Base-by-base conservation (phyloP, 2,797 vertebrate genomes). In the Lerista edwardsae region DNA sequence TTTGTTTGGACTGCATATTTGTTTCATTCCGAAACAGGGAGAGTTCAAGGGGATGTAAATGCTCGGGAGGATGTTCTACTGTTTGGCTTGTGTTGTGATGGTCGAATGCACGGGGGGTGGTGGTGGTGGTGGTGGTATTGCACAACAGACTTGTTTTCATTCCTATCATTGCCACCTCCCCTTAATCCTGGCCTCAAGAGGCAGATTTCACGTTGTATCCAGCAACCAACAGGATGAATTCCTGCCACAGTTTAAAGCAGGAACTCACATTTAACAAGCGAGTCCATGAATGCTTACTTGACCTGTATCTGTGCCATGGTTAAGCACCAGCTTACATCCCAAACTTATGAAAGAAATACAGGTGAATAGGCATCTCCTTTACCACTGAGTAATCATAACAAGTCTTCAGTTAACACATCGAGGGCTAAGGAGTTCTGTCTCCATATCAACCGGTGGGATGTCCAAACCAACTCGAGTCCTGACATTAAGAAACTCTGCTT, bases 1-100 rank as follows among this genome's bases (percentile, higher is more conserved):
- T 76, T 91, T 86, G 86, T 82, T 88, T 85, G 90, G 75, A 83
- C 89, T 82, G 73, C 0, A 17, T 47, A 82, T 90, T 94, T 92
- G 82, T 89, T 94, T 93, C 83, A 79, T 72, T 77, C 41, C 69
- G 79, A 91, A 90, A 77, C 36, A 75, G 71, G 77, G 81, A 90
- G 7, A 84, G 85, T 72, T 86, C 87, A 92, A 91, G 88, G 71
- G 88, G 83, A 85, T 15, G 1, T 29, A 86, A 2, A 2, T 62
- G 34, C 25, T 1, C 0, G 0, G 2, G 84, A 69, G 72, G 67
- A 55, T 0, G 0, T 74, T 51, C 64, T 75, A 80, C 51, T 55
- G 68, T 88, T 86, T 93, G 64, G 17, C 88, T 88, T 86, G 71
- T 0, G 0, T 61, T 23, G 1, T 11, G 89, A 80, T 80, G 87